Evolutionary conservation across 2,888 invertebrate genomes (phyloP).

Genomic region (Seira sanloemensis): DNA sequence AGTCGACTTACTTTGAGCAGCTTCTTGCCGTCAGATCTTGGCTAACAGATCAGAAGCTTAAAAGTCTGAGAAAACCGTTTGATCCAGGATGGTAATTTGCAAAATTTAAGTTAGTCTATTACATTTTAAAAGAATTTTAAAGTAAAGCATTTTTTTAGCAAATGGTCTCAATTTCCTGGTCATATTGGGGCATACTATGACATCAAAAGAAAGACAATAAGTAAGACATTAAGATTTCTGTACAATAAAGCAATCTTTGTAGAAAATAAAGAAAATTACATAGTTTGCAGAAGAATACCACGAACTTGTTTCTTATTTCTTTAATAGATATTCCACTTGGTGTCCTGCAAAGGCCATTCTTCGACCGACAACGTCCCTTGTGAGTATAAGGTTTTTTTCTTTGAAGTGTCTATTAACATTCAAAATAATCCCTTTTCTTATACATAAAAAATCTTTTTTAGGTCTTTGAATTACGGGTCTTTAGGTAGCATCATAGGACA

Average conservation of each 20-base stretch:
- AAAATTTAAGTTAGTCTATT: neutral
- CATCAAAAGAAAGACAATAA: constrained; percentile 62
- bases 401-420: neutral
- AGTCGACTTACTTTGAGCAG: constrained; percentile 58
- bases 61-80: constrained; percentile 50
- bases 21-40: constrained; percentile 53
- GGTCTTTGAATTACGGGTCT: constrained; percentile 61
- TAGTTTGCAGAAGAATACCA: neutral
- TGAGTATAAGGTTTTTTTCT: constrained; percentile 25
- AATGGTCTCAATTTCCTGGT: constrained; percentile 64
- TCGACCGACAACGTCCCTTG: constrained; percentile 57
- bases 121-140: neutral
- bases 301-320: neutral
- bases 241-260: too few relatives aligned
- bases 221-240: constrained; percentile 41
- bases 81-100: constrained; percentile 62
- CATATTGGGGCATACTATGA: constrained; percentile 66
- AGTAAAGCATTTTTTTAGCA: constrained; percentile 26
- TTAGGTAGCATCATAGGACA: constrained; percentile 62
- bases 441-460: too few relatives aligned
- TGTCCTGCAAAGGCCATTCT: constrained; percentile 61
- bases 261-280: too few relatives aligned
- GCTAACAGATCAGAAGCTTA: constrained; percentile 61
- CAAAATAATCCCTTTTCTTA: too few relatives aligned
- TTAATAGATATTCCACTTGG: constrained; percentile 62